These are phyloP conservation scores for Isaurus tuberculatus DNA, from an alignment of 92 coral and sea anemone species.

Conservation along the genomic window DNA sequence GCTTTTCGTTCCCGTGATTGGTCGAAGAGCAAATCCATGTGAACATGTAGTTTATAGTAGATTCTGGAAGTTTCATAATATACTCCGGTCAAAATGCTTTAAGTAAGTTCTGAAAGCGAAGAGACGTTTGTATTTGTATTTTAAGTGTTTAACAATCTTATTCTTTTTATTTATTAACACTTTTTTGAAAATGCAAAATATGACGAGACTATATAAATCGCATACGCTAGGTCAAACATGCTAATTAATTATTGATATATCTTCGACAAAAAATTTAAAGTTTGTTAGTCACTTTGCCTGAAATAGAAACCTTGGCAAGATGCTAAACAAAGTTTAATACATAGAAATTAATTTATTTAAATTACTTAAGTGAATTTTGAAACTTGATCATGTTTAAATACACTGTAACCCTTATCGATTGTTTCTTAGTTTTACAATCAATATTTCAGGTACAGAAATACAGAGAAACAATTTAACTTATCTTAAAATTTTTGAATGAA, in stretches of 20 bases:
- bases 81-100: background rate
- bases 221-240: background rate
- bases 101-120: background rate
- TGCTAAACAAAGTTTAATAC: background rate
- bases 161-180: background rate
- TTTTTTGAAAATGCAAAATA: background rate
- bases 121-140: background rate
- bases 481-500: no score
- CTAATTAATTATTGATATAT: slow-evolving; percentile 16
- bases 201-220: background rate
- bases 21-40: background rate
- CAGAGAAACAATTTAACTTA: no score
- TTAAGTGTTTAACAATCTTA: no score
- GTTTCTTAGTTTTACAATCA: no score
- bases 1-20: no score
- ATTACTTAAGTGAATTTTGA: no score
- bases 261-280: background rate
- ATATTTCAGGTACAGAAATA: no score
- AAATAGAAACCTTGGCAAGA: background rate
- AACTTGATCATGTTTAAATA: no score
- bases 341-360: background rate
- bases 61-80: slow-evolving; percentile 3
- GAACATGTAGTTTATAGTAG: background rate
- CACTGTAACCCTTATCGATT: no score
- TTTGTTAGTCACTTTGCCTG: background rate